Conservation (phyloP, 1,140 invertebrate genomes). For the Scaptomyza pallida region DNA sequence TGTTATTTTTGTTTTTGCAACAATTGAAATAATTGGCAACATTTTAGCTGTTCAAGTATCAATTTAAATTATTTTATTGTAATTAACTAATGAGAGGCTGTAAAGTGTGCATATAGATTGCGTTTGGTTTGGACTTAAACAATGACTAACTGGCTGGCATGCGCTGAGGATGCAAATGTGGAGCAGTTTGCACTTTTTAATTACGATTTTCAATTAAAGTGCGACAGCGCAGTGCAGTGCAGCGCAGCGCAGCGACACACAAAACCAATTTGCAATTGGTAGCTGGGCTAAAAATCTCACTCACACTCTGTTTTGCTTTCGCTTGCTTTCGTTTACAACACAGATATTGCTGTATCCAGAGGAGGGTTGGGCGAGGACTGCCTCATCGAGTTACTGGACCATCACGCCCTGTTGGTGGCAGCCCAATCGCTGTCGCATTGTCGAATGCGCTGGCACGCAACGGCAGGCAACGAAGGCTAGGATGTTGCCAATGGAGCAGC, state of each 20-base stretch:
- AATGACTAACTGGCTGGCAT: conserved; percentile 35
- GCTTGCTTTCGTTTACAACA: conserved; percentile 20
- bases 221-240: too few species aligned
- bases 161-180: conserved; percentile 28
- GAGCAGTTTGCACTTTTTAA: conserved; percentile 71
- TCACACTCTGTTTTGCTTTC: conserved; percentile 20
- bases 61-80: conserved; percentile 38
- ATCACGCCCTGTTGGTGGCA: conserved; percentile 94
- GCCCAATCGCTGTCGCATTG: conserved; percentile 91
- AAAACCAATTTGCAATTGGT: conserved; percentile 77
- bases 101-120: conserved; percentile 36
- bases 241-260: conserved; percentile 50
- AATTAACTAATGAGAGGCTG: conserved; percentile 62
- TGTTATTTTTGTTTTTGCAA: too few species aligned
- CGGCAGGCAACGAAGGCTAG: conserved; percentile 91
- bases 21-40: conserved; percentile 15
- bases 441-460: conserved; percentile 92
- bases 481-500: conserved; percentile 90
- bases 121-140: conserved; percentile 13
- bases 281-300: conserved; percentile 47
- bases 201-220: conserved; percentile 77
- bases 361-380: conserved; percentile 93
- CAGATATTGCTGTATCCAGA: conserved; percentile 93
- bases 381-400: conserved; percentile 94
- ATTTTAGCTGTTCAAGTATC: conserved; percentile 3